Conservation (phyloP, 1,140 invertebrate species). For the Idris sp. region DNA sequence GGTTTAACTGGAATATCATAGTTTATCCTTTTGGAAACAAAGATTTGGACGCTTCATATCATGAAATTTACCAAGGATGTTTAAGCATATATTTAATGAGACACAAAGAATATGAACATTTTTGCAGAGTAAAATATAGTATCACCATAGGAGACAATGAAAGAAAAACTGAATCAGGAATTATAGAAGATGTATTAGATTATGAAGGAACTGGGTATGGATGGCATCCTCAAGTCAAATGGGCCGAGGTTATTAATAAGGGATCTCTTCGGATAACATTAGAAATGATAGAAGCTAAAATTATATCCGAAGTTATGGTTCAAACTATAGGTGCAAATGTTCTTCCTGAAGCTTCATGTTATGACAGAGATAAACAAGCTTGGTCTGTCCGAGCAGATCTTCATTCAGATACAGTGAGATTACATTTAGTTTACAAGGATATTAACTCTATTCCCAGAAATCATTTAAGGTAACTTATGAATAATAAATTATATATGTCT, state of each 20-base stretch:
- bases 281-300: slow-evolving; percentile 87
- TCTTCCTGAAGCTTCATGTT: slow-evolving; percentile 83
- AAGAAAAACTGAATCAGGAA: slow-evolving; percentile 85
- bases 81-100: slow-evolving; percentile 84
- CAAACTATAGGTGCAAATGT: slow-evolving; percentile 70
- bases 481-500: too few species aligned
- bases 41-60: slow-evolving; percentile 69
- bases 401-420: slow-evolving; percentile 86
- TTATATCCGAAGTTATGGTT: slow-evolving; percentile 84
- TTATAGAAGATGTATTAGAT: slow-evolving; percentile 88
- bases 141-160: slow-evolving; percentile 87
- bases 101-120: slow-evolving; percentile 89
- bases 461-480: slow-evolving; percentile 83
- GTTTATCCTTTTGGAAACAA: slow-evolving; percentile 84
- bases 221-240: slow-evolving; percentile 83
- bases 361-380: slow-evolving; percentile 90
- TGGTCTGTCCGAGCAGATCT: slow-evolving; percentile 90
- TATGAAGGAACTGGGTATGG: slow-evolving; percentile 85
- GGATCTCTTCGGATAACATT: slow-evolving; percentile 83
- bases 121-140: slow-evolving; percentile 86
- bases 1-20: slow-evolving; percentile 91
- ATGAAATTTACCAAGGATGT: slow-evolving; percentile 74
- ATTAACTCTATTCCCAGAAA: slow-evolving; percentile 91
- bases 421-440: slow-evolving; percentile 90
- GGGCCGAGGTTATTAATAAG: slow-evolving; percentile 81